Conservation (phyloP, 2,797 vertebrate genomes). For the Podargus strigoides region DNA sequence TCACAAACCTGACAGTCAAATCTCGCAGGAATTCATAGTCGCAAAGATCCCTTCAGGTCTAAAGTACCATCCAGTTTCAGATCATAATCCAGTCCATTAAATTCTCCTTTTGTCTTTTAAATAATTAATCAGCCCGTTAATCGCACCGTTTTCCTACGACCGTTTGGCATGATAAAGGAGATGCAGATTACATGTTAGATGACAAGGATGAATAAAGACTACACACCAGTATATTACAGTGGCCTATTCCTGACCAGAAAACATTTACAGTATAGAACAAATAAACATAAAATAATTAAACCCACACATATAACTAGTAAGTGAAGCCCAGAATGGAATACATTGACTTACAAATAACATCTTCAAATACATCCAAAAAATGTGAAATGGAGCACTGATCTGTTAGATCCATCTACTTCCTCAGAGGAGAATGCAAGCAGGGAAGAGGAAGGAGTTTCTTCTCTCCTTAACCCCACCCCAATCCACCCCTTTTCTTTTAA, state of each 20-base stretch:
- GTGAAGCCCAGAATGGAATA: constrained; percentile 4
- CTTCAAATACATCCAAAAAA: constrained; percentile 31
- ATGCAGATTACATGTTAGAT: constrained; percentile 4
- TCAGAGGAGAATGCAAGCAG: not conserved
- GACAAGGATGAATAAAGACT: not conserved
- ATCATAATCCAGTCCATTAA: not conserved
- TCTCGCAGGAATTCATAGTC: not conserved
- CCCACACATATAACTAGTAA: constrained; percentile 12
- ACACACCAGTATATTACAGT: not conserved
- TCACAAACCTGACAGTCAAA: not conserved
- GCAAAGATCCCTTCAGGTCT: not conserved
- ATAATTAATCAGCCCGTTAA: not conserved
- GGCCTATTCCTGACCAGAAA: not conserved
- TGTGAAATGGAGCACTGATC: constrained; percentile 44
- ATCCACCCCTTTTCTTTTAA: constrained; percentile 17
- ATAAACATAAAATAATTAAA: constrained; percentile 24
- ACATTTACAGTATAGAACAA: constrained; percentile 30
- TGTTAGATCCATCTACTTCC: not conserved
- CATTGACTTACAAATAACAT: not conserved
- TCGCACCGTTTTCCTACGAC: not conserved
- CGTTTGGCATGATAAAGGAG: not conserved
- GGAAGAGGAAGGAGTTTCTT: not conserved
- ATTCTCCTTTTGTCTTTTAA: not conserved
- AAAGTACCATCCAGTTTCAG: constrained; percentile 23
- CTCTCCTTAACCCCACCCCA: not conserved